Evolutionary conservation across 1,140 invertebrate genomes (phyloP).

Genomic region (Akabosia matsudoensis): DNA sequence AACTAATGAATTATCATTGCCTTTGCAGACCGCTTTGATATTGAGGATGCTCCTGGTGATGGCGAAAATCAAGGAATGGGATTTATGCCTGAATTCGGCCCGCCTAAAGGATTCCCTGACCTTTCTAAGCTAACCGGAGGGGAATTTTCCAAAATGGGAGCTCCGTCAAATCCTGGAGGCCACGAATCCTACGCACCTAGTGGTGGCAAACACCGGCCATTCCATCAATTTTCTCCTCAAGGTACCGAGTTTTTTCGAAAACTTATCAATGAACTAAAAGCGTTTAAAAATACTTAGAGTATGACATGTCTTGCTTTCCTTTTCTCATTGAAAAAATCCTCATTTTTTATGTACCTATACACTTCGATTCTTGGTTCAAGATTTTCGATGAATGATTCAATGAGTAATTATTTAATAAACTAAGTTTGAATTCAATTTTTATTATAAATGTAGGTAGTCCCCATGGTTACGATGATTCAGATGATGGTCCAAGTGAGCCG

Average conservation of each 20-base stretch:
- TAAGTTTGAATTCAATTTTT: no score
- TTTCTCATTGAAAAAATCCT: neutral
- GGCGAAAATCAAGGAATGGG: neutral
- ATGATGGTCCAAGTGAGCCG: neutral
- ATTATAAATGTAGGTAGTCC: neutral
- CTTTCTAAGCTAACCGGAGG: neutral
- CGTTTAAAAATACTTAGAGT: neutral
- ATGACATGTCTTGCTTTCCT: neutral
- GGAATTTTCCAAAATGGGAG: slow-evolving; percentile 4
- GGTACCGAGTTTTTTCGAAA: no score
- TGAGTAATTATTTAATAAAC: no score
- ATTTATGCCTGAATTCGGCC: slow-evolving; percentile 14
- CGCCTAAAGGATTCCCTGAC: slow-evolving; percentile 1
- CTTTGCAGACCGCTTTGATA: neutral
- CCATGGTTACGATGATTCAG: neutral
- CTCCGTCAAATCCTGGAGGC: neutral
- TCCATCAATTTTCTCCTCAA: neutral
- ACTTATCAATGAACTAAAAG: no score
- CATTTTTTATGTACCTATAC: no score
- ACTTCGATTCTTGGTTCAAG: no score
- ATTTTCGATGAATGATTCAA: no score
- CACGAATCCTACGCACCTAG: neutral
- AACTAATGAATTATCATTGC: neutral
- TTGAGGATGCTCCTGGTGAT: neutral
- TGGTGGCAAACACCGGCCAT: neutral